Conservation (phyloP, 2,113 vertebrate species). For the Lophius piscatorius region DNA sequence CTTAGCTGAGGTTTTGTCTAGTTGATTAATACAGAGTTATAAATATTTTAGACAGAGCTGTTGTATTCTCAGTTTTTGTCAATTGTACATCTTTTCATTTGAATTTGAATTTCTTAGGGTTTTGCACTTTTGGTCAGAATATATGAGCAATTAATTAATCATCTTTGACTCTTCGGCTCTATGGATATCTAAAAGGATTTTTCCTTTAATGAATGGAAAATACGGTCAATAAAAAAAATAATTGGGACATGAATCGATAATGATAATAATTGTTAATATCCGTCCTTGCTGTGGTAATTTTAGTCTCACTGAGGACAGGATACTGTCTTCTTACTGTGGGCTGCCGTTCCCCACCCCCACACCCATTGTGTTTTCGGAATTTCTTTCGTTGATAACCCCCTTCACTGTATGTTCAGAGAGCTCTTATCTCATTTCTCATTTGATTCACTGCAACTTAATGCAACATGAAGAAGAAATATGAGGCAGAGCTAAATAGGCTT, state of each 20-base stretch:
- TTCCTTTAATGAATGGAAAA: too few relatives aligned
- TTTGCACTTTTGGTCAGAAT: too few relatives aligned
- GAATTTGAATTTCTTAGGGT: neutral
- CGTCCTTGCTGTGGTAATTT: neutral
- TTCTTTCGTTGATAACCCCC: neutral
- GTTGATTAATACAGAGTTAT: too few relatives aligned
- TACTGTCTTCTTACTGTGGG: too few relatives aligned
- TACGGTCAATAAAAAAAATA: neutral
- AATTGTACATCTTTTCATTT: neutral
- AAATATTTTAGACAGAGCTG: too few relatives aligned
- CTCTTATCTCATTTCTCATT: conserved; percentile 16
- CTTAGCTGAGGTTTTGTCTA: too few relatives aligned
- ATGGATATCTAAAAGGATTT: too few relatives aligned
- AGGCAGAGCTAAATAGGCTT: conserved; percentile 35
- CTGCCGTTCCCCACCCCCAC: neutral
- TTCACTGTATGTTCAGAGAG: conserved; percentile 5
- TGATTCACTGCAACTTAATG: conserved; percentile 31
- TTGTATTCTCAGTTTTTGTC: too few relatives aligned
- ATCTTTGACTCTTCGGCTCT: too few relatives aligned
- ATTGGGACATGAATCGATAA: neutral
- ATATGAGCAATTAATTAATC: too few relatives aligned
- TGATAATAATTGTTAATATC: neutral
- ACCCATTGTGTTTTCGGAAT: neutral
- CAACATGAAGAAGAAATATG: conserved; percentile 45
- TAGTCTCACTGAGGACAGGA: neutral